Evolutionary conservation across 37 sponge, comb jelly and placozoan species (phyloP), one percentile per base, ranked within the genome.

Genomic region (Diacarnus erythraeanus): DNA sequence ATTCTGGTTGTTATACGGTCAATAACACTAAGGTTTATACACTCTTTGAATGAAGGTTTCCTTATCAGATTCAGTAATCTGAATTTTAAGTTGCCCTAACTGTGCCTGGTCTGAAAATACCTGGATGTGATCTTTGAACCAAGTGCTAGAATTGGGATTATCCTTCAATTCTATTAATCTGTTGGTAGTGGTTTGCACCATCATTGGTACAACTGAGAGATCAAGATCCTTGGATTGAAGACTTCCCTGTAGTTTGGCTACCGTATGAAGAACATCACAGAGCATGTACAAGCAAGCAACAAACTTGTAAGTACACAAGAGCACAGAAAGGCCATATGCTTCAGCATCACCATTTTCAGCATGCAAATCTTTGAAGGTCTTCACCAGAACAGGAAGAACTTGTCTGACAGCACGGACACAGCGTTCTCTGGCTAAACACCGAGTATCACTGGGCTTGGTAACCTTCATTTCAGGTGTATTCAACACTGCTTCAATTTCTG

Each of bases 321-420:
- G 59, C 59, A 18, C 30, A 27, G 71, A 44, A 2, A 88, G 47
- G 40, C 83, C 84, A 78, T 81, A 78, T 40, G 89, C 84, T 64
- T 89, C 80, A 35, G 89, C 83, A 83, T 88, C 83, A 51, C 89
- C 89, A 51, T 23, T 69, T 34, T 76, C 79, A 29, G 72, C 69
- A 64, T 77, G 69, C 0, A 83, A 42, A 2, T 64, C 25, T 56
- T 68, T 38, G 39, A 76, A 76, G 6, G 84, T 83, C 4, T 3
- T 29, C 10, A 83, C 71, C 59, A 83, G 31, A 17, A 70, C 69
- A 75, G 68, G 70, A 21, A 83, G 41, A 33, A n/a, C 29, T 43
- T 27, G 15, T 38, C 69, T 34, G 36, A 83, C 69, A 35, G 84
- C 84, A 56, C 57, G 67, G 21, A 83, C 72, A 77, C 71, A 59